These are phyloP conservation scores for Euschistus heros DNA, from an alignment of 1,140 invertebrate genomes.

Conservation along the genomic window DNA sequence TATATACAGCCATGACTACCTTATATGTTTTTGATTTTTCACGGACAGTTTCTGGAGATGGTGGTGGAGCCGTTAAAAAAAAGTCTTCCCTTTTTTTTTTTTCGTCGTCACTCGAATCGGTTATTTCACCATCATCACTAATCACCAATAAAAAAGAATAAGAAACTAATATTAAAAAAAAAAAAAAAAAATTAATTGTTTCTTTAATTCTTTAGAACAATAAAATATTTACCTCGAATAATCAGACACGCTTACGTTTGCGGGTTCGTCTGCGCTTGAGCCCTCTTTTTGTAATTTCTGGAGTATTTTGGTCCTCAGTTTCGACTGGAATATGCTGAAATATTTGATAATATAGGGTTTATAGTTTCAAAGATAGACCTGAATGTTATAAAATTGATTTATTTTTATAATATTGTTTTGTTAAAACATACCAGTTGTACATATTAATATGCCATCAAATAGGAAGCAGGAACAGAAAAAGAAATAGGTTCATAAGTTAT, in stretches of 20 bases:
- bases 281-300: constrained; percentile 67
- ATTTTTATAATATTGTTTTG: not conserved
- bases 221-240: constrained; percentile 57
- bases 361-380: not conserved
- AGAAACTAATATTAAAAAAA: constrained; percentile 21
- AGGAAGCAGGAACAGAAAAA: not conserved
- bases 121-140: constrained; percentile 68
- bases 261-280: constrained; percentile 75
- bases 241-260: constrained; percentile 71
- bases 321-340: constrained; percentile 30
- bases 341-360: not conserved
- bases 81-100: constrained; percentile 26
- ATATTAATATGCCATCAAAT: not conserved
- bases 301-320: constrained; percentile 64
- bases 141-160: not conserved
- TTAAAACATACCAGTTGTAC: constrained; percentile 2
- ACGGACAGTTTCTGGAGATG: constrained; percentile 38
- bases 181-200: not conserved
- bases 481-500: not conserved
- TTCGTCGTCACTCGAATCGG: constrained; percentile 47
- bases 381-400: not conserved
- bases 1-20: constrained; percentile 19
- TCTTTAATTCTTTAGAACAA: constrained; percentile 19
- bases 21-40: constrained; percentile 23
- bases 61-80: constrained; percentile 41